Percentiles rank a stretch among this genome's conserved stretches.
Conservation (phyloP, 2,113 vertebrate genomes). For the Electrona antarctica region DNA sequence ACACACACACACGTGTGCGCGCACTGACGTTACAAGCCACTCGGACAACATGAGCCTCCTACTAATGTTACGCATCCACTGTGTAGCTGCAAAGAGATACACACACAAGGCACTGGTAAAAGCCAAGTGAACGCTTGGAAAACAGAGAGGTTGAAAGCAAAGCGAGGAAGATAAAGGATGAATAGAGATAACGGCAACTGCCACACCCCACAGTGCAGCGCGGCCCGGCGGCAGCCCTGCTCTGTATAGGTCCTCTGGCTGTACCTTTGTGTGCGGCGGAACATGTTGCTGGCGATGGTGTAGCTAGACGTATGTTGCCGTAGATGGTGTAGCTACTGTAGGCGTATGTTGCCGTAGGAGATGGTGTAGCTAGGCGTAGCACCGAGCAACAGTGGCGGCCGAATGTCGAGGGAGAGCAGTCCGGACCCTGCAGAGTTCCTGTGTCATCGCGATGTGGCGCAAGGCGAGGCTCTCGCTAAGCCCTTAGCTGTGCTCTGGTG, state of each 20-base stretch:
- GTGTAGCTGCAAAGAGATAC: neutral
- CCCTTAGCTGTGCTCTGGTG: slow-evolving; percentile 20
- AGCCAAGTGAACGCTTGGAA: neutral
- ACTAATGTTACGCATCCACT: too few relatives aligned
- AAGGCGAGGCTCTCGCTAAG: slow-evolving; percentile 19
- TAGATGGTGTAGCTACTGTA: too few relatives aligned
- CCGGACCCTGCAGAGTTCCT: slow-evolving; percentile 31
- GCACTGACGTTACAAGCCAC: too few relatives aligned
- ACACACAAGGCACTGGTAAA: neutral
- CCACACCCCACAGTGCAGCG: slow-evolving; percentile 26
- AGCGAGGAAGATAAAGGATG: neutral
- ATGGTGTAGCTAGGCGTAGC: slow-evolving; percentile 25
- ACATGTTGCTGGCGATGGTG: slow-evolving; percentile 48
- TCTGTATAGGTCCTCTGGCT: neutral
- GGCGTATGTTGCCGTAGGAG: slow-evolving; percentile 55
- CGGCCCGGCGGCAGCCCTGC: neutral
- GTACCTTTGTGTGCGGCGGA: slow-evolving; percentile 69
- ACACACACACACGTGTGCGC: neutral
- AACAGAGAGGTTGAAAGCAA: neutral
- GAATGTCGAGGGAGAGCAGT: slow-evolving; percentile 22
- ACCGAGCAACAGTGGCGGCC: slow-evolving; percentile 31
- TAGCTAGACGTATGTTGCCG: too few relatives aligned
- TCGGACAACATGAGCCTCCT: too few relatives aligned
- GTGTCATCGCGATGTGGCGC: slow-evolving; percentile 28
- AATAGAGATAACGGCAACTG: neutral